phyloP scores from a whole-genome alignment of 2,888 invertebrate species.

The Fabriciana adippe region DNA sequence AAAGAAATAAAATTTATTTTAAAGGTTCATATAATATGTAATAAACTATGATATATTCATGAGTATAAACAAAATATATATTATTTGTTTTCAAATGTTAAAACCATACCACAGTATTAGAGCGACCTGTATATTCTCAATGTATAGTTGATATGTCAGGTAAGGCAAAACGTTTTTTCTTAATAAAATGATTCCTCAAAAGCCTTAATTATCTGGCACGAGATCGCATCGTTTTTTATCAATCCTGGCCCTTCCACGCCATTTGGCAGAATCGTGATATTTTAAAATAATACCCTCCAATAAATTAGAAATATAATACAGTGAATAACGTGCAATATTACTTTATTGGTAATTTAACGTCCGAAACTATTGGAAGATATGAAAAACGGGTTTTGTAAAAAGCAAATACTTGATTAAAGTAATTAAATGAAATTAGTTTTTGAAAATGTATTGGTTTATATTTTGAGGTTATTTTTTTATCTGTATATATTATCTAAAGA shows the following conservation, averaged over 20 bases:
- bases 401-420: neutral
- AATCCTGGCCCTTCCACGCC: conserved; percentile 62
- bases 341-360: conserved; percentile 35
- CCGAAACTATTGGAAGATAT: conserved; percentile 15
- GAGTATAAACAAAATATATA: conserved; percentile 3
- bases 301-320: conserved; percentile 47
- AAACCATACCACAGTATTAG: neutral
- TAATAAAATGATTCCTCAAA: conserved; percentile 70
- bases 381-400: neutral
- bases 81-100: neutral
- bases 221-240: conserved; percentile 76
- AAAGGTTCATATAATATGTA: too few species aligned
- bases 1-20: too few species aligned
- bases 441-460: too few species aligned
- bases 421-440: too few species aligned
- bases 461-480: too few species aligned
- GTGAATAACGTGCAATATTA: conserved; percentile 24
- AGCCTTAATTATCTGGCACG: conserved; percentile 78
- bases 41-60: neutral
- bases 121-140: conserved; percentile 52
- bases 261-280: conserved; percentile 63
- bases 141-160: conserved; percentile 70
- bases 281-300: conserved; percentile 46
- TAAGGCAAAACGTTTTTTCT: conserved; percentile 72
- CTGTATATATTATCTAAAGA: too few species aligned